phyloP scores from a whole-genome alignment of 1,140 invertebrate species.

The Drosophila repleta region DNA sequence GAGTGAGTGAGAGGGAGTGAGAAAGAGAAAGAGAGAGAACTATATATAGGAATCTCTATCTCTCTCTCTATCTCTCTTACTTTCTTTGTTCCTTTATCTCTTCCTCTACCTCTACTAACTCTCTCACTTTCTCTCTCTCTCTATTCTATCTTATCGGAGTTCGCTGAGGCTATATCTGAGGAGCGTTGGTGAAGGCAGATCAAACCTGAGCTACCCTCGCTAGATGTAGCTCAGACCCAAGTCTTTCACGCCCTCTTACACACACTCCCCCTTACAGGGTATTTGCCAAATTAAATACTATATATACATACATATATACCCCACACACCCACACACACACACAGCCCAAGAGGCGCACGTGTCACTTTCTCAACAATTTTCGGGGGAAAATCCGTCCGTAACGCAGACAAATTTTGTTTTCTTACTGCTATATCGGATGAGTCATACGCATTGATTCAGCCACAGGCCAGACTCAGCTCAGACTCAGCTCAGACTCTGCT shows the following conservation, averaged over 20 bases:
- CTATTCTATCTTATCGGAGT: background rate
- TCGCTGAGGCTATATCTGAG: too few species aligned
- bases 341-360: constrained; percentile 36
- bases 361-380: constrained; percentile 67
- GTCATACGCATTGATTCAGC: constrained; percentile 45
- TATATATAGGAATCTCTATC: too few species aligned
- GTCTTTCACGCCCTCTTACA: background rate
- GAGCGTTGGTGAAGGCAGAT: too few species aligned
- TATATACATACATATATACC: background rate
- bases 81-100: too few species aligned
- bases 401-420: constrained; percentile 11
- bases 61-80: too few species aligned
- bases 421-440: constrained; percentile 26
- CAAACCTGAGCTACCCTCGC: too few species aligned
- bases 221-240: too few species aligned
- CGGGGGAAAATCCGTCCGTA: constrained; percentile 20
- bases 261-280: background rate
- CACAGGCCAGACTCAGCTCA: background rate
- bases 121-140: background rate
- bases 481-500: constrained; percentile 5
- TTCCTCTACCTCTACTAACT: background rate
- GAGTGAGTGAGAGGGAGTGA: too few species aligned
- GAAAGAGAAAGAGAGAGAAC: too few species aligned
- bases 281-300: background rate
- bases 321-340: background rate